phyloP scores from a whole-genome alignment of 2,797 vertebrate genomes.

The Apogon hyalosoma region DNA sequence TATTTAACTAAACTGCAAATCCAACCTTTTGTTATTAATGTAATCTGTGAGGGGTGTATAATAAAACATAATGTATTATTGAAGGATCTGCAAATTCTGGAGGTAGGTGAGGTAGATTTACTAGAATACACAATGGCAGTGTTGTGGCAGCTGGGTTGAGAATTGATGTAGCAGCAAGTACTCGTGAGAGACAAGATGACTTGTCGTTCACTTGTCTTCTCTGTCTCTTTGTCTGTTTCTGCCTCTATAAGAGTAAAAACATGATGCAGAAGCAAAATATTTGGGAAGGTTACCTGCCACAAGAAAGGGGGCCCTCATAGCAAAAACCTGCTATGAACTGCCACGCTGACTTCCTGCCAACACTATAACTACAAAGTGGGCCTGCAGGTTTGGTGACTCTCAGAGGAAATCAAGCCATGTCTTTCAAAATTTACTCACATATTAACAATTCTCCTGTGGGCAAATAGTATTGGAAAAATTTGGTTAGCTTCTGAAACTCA shows the following conservation, averaged over 20 bases:
- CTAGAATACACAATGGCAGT: too few relatives aligned
- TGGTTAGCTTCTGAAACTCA: slow-evolving; percentile 22
- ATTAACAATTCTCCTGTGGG: slow-evolving; percentile 27
- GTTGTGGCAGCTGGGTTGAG: background rate
- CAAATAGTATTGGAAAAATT: slow-evolving; percentile 18
- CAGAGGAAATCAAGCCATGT: slow-evolving; percentile 41
- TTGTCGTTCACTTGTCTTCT: background rate
- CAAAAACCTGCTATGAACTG: slow-evolving; percentile 16
- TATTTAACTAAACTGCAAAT: too few relatives aligned
- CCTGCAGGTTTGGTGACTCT: slow-evolving; percentile 37
- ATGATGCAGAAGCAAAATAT: slow-evolving; percentile 9
- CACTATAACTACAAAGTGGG: background rate
- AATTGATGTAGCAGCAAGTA: slow-evolving; percentile 21
- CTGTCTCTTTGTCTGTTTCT: slow-evolving; percentile 7
- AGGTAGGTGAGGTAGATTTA: too few relatives aligned
- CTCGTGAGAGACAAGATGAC: slow-evolving; percentile 39
- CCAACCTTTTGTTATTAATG: too few relatives aligned
- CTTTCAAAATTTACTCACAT: slow-evolving; percentile 41
- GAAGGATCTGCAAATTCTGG: too few relatives aligned
- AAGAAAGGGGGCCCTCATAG: background rate
- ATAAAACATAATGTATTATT: too few relatives aligned
- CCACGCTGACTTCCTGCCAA: slow-evolving; percentile 16
- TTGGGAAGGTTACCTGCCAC: slow-evolving; percentile 12
- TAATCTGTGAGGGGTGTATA: too few relatives aligned
- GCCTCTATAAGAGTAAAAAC: slow-evolving; percentile 5